These are phyloP conservation scores for Acanthurus leucopareius DNA, from an alignment of 2,797 vertebrate genomes.

Conservation along the genomic window DNA sequence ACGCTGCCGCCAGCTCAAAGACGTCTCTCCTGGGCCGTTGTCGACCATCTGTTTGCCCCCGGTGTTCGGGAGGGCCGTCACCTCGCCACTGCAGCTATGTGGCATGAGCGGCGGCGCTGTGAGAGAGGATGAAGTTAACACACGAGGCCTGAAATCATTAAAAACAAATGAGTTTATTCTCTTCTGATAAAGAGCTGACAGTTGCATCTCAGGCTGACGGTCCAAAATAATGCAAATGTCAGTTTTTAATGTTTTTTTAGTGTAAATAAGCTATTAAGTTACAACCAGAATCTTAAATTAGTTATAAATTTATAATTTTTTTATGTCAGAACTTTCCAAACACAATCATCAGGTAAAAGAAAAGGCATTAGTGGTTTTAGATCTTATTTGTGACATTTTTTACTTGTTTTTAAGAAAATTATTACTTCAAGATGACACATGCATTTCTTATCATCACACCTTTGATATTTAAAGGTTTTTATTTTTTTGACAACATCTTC, in stretches of 20 bases:
- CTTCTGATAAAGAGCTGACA: not conserved
- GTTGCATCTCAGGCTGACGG: not conserved
- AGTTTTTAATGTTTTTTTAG: too few species aligned
- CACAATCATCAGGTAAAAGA: not conserved
- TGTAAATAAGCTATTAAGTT: too few species aligned
- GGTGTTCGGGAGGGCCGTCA: constrained; percentile 46
- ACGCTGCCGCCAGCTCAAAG: constrained; percentile 67
- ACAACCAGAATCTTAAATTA: not conserved
- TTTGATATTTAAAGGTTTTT: too few species aligned
- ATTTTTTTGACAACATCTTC: not conserved
- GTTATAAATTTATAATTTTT: not conserved
- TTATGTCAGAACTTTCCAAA: not conserved
- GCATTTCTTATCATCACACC: too few species aligned
- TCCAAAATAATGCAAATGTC: not conserved
- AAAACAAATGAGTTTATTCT: not conserved
- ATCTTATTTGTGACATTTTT: too few species aligned
- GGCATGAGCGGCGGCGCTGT: constrained; percentile 8
- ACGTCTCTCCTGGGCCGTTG: constrained; percentile 65
- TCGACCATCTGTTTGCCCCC: constrained; percentile 76
- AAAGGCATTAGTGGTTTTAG: too few species aligned
- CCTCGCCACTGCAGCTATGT: constrained; percentile 53
- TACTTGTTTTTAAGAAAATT: too few species aligned
- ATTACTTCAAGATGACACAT: too few species aligned
- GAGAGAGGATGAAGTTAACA: constrained; percentile 10
- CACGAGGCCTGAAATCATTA: not conserved